phyloP scores from a whole-genome alignment of 2,797 vertebrate species.

The Karalla daura region DNA sequence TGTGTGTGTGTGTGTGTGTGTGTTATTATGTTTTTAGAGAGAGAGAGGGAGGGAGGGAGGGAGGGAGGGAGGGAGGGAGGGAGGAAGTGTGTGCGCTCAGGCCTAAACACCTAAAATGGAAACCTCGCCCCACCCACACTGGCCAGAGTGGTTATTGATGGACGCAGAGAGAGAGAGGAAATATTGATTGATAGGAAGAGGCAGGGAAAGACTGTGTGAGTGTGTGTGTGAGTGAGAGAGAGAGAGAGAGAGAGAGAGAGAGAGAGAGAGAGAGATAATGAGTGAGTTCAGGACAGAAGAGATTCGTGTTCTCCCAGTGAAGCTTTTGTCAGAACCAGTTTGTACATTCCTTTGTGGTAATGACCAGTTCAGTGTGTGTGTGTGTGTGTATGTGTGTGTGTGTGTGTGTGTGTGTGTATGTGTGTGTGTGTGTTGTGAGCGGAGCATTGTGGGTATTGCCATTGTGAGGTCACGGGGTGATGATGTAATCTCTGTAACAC shows the following conservation, averaged over 20 bases:
- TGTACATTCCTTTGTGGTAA: constrained; percentile 52
- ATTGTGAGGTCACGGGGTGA: constrained; percentile 73
- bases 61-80: constrained; percentile 14
- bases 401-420: constrained; percentile 26
- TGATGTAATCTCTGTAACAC: constrained; percentile 79
- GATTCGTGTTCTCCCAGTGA: constrained; percentile 7
- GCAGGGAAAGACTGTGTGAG: constrained; percentile 13
- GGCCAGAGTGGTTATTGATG: constrained; percentile 63
- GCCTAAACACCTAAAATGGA: constrained; percentile 62
- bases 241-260: neutral
- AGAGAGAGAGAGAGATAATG: constrained; percentile 20
- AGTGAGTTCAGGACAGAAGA: constrained; percentile 6
- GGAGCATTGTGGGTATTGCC: constrained; percentile 70
- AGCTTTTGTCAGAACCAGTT: constrained; percentile 52
- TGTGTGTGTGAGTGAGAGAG: neutral
- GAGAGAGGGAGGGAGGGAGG: constrained; percentile 20
- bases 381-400: constrained; percentile 19
- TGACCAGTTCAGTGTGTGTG: too few relatives aligned
- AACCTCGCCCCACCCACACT: constrained; percentile 49
- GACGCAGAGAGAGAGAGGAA: constrained; percentile 39
- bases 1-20: constrained; percentile 7
- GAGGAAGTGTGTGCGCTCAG: constrained; percentile 28
- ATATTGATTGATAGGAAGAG: constrained; percentile 62
- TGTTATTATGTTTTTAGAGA: constrained; percentile 19
- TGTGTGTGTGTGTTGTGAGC: constrained; percentile 47